Conservation (phyloP, 2,888 invertebrate genomes). For the Euspilapteryx auroguttella region DNA sequence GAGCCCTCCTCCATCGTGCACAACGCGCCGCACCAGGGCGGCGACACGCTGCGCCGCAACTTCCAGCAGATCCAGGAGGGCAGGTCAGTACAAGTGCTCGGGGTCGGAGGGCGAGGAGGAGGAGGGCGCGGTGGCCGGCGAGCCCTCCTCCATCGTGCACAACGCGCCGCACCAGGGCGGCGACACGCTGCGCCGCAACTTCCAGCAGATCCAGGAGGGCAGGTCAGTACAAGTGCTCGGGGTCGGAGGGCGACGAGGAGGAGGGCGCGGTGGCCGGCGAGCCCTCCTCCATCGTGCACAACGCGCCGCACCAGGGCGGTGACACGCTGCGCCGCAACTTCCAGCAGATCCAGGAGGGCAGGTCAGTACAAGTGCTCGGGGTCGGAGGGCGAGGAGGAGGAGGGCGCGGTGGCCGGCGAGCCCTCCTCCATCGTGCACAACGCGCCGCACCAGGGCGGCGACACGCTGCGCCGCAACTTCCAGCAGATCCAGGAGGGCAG, state of each 20-base stretch:
- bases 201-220: slow-evolving; percentile 94
- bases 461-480: slow-evolving; percentile 96
- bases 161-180: slow-evolving; percentile 76
- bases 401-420: slow-evolving; percentile 88
- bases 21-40: slow-evolving; percentile 73
- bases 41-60: slow-evolving; percentile 94
- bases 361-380: slow-evolving; percentile 84
- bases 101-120: slow-evolving; percentile 98
- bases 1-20: slow-evolving; percentile 95
- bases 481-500: slow-evolving; percentile 91
- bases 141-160: slow-evolving; percentile 93
- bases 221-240: slow-evolving; percentile 81
- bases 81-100: slow-evolving; percentile 77
- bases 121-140: slow-evolving; percentile 87
- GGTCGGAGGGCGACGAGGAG: slow-evolving; percentile 97
- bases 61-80: slow-evolving; percentile 97
- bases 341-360: slow-evolving; percentile 92
- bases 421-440: slow-evolving; percentile 92
- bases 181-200: slow-evolving; percentile 94
- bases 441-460: slow-evolving; percentile 77
- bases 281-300: slow-evolving; percentile 92
- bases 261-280: slow-evolving; percentile 90
- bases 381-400: slow-evolving; percentile 96
- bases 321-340: slow-evolving; percentile 97
- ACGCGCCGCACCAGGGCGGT: slow-evolving; percentile 75